Conservation (phyloP, 2,797 vertebrate genomes). For the Lagorchestes hirsutus region DNA sequence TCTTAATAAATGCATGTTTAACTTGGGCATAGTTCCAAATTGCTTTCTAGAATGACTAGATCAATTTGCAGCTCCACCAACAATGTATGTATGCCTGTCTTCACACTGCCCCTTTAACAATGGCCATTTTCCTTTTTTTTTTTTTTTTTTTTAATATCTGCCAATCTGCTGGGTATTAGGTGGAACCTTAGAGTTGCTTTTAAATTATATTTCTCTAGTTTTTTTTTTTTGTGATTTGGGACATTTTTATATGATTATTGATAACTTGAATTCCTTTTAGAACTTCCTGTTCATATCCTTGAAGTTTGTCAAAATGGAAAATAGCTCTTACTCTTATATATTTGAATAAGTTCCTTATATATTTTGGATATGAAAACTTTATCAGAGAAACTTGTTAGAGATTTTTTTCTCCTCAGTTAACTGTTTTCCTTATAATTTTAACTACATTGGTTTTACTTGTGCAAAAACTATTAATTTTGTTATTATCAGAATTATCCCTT, state of each 20-base stretch:
- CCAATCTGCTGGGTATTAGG: not conserved
- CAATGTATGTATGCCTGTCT: not conserved
- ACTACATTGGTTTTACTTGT: not conserved
- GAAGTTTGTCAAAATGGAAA: not conserved
- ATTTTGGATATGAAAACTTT: not conserved
- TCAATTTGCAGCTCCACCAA: not conserved
- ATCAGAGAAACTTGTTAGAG: not conserved
- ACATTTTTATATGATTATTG: not conserved
- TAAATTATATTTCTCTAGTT: not conserved
- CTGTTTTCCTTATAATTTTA: not conserved
- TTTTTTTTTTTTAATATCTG: not conserved
- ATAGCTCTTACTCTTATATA: not conserved
- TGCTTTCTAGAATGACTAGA: not conserved
- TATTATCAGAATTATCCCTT: not conserved
- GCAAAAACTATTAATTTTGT: not conserved
- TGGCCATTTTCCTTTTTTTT: not conserved
- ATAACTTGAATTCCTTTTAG: not conserved
- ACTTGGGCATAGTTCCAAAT: not conserved
- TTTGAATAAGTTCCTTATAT: not conserved
- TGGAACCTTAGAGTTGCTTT: not conserved
- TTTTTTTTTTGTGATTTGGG: not conserved
- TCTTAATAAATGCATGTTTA: not conserved
- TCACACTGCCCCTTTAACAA: no score
- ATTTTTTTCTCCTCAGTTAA: not conserved
- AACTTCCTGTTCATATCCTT: not conserved